A percentile compares a stretch with the other conserved stretches of the same genome.
phyloP scores from a whole-genome alignment of 2,888 invertebrate genomes.

The Drosophila paramelanica region DNA sequence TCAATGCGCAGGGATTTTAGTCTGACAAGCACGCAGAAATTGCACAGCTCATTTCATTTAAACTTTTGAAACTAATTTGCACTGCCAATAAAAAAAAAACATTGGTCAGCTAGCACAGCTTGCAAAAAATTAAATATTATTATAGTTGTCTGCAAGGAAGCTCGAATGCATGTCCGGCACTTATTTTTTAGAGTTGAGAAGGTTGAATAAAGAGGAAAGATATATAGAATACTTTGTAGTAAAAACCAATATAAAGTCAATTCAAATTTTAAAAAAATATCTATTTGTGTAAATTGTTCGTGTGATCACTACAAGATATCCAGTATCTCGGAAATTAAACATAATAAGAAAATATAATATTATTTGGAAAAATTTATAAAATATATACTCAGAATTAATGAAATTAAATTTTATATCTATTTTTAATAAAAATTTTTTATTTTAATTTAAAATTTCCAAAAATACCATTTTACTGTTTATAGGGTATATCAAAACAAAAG shows the following conservation, averaged over 20 bases:
- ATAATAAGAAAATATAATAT: too few species aligned
- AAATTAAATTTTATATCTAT: too few species aligned
- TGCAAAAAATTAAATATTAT: too few species aligned
- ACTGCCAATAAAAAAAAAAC: constrained; percentile 15
- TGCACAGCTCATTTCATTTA: constrained; percentile 31
- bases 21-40: constrained; percentile 9
- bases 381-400: too few species aligned
- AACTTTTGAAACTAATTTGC: constrained; percentile 62
- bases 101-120: neutral
- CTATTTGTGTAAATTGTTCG: too few species aligned
- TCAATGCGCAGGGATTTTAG: neutral
- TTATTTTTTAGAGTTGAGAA: neutral
- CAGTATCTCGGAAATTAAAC: neutral
- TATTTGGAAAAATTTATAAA: neutral
- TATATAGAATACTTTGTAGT: neutral
- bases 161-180: neutral
- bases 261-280: too few species aligned
- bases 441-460: too few species aligned
- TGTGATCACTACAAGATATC: neutral
- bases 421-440: too few species aligned
- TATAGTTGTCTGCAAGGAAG: too few species aligned
- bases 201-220: neutral
- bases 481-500: neutral
- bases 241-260: constrained; percentile 30
- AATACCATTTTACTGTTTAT: too few species aligned